phyloP scores from a whole-genome alignment of 2,113 vertebrate genomes.

The Onychostoma macrolepis region DNA sequence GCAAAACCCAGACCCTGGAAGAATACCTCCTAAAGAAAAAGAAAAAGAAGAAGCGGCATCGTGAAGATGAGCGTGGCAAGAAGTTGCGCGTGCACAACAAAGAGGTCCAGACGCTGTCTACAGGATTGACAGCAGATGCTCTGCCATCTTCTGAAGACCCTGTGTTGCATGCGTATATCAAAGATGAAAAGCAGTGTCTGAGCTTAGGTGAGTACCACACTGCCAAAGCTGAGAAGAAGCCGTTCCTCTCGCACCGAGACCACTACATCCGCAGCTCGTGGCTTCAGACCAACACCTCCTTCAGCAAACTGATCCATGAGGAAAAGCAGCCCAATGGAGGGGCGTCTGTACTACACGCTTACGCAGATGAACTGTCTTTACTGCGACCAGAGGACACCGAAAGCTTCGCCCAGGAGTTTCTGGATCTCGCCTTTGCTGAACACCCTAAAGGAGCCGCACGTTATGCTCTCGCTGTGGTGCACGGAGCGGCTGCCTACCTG shows the following conservation, averaged over 20 bases:
- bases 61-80: constrained; percentile 84
- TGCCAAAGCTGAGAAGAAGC: constrained; percentile 81
- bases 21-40: constrained; percentile 92
- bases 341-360: constrained; percentile 91
- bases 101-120: constrained; percentile 91
- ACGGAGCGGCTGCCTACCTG: constrained; percentile 91
- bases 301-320: constrained; percentile 90
- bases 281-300: constrained; percentile 87
- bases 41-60: constrained; percentile 95
- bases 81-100: constrained; percentile 88
- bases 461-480: constrained; percentile 93
- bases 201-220: constrained; percentile 79
- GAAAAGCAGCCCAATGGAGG: constrained; percentile 95
- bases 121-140: constrained; percentile 75
- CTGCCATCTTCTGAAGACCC: constrained; percentile 69
- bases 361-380: constrained; percentile 93
- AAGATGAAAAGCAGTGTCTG: constrained; percentile 79
- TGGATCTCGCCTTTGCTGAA: constrained; percentile 91
- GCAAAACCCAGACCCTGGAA: constrained; percentile 83
- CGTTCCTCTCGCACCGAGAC: constrained; percentile 93
- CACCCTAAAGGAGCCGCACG: constrained; percentile 86
- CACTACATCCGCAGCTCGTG: constrained; percentile 91
- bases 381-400: constrained; percentile 91
- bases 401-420: constrained; percentile 91
- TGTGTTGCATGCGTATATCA: constrained; percentile 73